Conservation (phyloP, 2,888 invertebrate genomes). For the Autographa gamma region DNA sequence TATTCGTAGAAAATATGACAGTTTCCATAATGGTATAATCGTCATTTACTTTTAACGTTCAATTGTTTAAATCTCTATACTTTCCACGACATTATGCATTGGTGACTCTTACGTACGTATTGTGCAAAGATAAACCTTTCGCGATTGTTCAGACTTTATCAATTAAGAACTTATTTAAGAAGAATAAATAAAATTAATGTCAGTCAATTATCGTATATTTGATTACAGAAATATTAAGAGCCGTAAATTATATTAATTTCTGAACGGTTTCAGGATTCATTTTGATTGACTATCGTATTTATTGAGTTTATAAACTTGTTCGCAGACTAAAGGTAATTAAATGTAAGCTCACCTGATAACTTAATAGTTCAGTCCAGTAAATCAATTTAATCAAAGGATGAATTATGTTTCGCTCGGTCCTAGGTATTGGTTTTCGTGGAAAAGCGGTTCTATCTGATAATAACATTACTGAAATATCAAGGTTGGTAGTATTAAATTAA, state of each 20-base stretch:
- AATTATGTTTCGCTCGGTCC: constrained; percentile 45
- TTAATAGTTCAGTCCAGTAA: constrained; percentile 49
- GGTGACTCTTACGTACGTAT: too few relatives aligned
- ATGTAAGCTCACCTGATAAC: constrained; percentile 42
- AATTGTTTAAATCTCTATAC: too few relatives aligned
- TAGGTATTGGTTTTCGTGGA: not conserved
- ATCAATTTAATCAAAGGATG: constrained; percentile 52
- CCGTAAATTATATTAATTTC: constrained; percentile 23
- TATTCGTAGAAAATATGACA: too few relatives aligned
- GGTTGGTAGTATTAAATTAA: too few relatives aligned
- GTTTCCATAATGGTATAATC: too few relatives aligned
- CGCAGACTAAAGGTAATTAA: constrained; percentile 30
- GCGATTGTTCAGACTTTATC: too few relatives aligned
- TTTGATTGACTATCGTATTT: constrained; percentile 37
- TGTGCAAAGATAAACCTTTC: too few relatives aligned
- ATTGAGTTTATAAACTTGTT: constrained; percentile 36
- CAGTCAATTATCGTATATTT: not conserved
- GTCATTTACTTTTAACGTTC: too few relatives aligned
- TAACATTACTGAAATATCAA: too few relatives aligned
- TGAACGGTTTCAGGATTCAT: constrained; percentile 20
- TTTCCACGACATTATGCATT: too few relatives aligned
- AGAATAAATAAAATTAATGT: not conserved
- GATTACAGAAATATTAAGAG: constrained; percentile 21
- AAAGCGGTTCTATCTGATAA: too few relatives aligned
- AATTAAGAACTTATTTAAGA: too few relatives aligned